A percentile compares a stretch with the other conserved stretches of the same genome.
Evolutionary conservation across 2,888 invertebrate genomes (phyloP).

Genomic region (Autographa pulchrina): DNA sequence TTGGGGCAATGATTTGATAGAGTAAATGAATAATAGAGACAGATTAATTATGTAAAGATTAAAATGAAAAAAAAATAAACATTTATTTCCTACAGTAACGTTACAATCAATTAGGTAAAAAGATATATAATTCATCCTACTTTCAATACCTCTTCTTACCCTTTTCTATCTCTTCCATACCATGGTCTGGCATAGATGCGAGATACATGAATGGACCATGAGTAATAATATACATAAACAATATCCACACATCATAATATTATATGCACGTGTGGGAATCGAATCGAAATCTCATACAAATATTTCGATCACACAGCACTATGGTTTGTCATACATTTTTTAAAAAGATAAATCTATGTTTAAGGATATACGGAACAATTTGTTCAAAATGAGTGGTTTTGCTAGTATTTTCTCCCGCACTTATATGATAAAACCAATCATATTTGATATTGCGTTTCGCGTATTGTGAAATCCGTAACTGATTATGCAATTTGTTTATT

Average conservation of each 20-base stretch:
- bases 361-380: not conserved
- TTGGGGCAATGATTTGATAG: too few species aligned
- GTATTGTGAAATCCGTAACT: slow-evolving; percentile 21
- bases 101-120: too few species aligned
- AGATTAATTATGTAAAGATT: too few species aligned
- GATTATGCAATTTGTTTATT: slow-evolving; percentile 31
- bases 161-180: too few species aligned
- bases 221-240: not conserved
- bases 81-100: too few species aligned
- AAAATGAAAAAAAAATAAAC: too few species aligned
- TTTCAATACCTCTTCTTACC: too few species aligned
- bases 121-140: too few species aligned
- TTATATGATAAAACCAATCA: not conserved
- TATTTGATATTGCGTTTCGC: slow-evolving; percentile 8
- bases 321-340: not conserved
- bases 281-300: not conserved
- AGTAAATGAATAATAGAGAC: too few species aligned
- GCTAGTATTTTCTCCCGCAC: not conserved
- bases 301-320: not conserved
- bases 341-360: not conserved
- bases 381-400: not conserved
- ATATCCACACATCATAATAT: not conserved
- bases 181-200: too few species aligned
- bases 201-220: too few species aligned
- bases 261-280: not conserved